phyloP scores from a whole-genome alignment of 2,888 invertebrate species.

The Rhagonycha lutea region DNA sequence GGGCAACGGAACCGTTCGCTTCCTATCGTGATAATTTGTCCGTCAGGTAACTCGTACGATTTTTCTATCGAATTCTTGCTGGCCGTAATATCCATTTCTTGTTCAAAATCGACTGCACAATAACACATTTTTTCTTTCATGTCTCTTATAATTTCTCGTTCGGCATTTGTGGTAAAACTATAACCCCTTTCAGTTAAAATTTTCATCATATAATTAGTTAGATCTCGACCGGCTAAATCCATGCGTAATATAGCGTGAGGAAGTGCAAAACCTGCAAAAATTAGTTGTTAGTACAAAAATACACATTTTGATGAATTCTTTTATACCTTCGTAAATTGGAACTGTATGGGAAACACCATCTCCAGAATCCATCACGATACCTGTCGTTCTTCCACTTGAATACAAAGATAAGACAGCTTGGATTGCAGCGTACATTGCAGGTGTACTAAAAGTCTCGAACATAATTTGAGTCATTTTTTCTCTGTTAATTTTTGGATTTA shows the following conservation, averaged over 20 bases:
- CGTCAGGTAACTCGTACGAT: constrained; percentile 56
- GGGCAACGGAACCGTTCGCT: constrained; percentile 86
- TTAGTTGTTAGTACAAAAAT: background rate
- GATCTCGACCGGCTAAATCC: constrained; percentile 52
- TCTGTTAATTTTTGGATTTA: constrained; percentile 79
- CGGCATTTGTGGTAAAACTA: constrained; percentile 53
- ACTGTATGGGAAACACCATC: constrained; percentile 77
- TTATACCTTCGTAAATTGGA: constrained; percentile 70
- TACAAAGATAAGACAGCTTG: constrained; percentile 75
- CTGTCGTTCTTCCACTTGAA: constrained; percentile 75
- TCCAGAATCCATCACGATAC: constrained; percentile 74
- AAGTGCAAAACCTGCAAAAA: constrained; percentile 49
- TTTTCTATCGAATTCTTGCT: constrained; percentile 71
- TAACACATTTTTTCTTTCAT: constrained; percentile 75
- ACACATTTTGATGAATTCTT: background rate
- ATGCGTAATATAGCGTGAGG: constrained; percentile 54
- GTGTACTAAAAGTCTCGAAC: constrained; percentile 65
- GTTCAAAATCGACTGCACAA: constrained; percentile 67
- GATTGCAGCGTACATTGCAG: constrained; percentile 72
- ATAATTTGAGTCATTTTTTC: constrained; percentile 76
- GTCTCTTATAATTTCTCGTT: constrained; percentile 53
- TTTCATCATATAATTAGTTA: constrained; percentile 55
- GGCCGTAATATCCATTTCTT: constrained; percentile 60
- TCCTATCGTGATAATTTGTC: constrained; percentile 66
- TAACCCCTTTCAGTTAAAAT: constrained; percentile 53